These are phyloP conservation scores for Uloborus plumipes DNA, from an alignment of 2,888 invertebrate genomes.

Conservation along the genomic window DNA sequence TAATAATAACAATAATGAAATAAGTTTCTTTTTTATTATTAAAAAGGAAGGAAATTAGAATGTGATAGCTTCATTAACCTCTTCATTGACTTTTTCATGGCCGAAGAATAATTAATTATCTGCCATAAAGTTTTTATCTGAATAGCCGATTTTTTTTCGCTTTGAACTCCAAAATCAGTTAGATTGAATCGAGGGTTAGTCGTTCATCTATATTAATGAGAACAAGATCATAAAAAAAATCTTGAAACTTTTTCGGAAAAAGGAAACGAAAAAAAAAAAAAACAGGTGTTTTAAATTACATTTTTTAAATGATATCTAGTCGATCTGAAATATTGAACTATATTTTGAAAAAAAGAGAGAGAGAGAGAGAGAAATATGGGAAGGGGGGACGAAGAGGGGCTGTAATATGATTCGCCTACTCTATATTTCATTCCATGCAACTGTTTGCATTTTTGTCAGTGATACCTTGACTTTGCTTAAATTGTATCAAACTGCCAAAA, in stretches of 20 bases:
- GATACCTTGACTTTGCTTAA: no score
- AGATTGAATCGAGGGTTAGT: conserved; percentile 48
- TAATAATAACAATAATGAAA: conserved; percentile 41
- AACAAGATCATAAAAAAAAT: conserved; percentile 30
- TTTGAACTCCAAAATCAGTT: conserved; percentile 28
- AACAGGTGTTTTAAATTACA: no score
- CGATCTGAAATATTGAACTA: no score
- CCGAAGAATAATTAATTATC: conserved; percentile 55
- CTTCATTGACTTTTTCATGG: conserved; percentile 60
- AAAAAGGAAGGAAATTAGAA: conserved; percentile 54
- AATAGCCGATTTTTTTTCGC: conserved; percentile 19
- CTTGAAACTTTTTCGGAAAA: conserved; percentile 10
- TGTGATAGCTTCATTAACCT: conserved; percentile 60
- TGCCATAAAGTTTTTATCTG: conserved; percentile 18
- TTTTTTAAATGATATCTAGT: no score
- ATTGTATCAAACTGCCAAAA: no score
- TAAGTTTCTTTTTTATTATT: conserved; percentile 21
- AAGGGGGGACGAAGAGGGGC: no score
- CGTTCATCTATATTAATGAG: conserved; percentile 56
- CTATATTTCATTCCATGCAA: no score
- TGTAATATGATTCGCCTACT: no score
- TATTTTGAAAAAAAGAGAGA: no score
- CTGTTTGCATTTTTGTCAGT: no score
- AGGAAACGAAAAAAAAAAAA: neutral
- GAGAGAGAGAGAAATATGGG: no score